phyloP scores from a whole-genome alignment of 2,113 vertebrate species.

The Lepus timidus region DNA sequence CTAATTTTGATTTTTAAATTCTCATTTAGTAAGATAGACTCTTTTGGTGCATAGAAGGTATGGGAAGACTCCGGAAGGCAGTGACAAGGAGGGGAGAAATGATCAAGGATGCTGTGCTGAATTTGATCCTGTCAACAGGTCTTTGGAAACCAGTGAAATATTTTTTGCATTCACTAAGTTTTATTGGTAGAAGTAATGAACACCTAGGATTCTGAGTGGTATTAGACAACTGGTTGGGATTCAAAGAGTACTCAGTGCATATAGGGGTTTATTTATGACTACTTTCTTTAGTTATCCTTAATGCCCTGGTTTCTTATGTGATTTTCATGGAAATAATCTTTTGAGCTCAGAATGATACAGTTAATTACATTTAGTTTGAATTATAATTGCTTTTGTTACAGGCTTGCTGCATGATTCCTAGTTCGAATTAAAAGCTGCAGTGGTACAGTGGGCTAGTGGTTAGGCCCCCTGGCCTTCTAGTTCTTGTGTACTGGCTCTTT shows the following conservation, averaged over 20 bases:
- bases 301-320: slow-evolving; percentile 33
- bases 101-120: background rate
- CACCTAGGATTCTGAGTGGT: background rate
- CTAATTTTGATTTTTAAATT: slow-evolving; percentile 48
- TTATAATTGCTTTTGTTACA: slow-evolving; percentile 51
- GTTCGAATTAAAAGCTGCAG: background rate
- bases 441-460: background rate
- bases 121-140: background rate
- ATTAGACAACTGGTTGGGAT: background rate
- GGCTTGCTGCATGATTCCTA: background rate
- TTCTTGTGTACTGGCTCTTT: background rate
- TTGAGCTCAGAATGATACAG: slow-evolving; percentile 40
- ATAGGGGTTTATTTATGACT: background rate
- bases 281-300: slow-evolving; percentile 50
- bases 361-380: slow-evolving; percentile 59
- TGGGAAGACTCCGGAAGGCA: background rate
- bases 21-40: background rate
- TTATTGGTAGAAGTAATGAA: slow-evolving; percentile 46
- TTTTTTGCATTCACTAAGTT: background rate
- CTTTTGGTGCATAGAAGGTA: background rate
- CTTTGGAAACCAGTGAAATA: background rate
- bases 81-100: no score
- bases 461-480: background rate
- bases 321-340: slow-evolving; percentile 61
- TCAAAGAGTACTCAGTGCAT: background rate